Evolutionary conservation across 2,888 invertebrate genomes (phyloP).

Genomic region (Platerodrilus igneus): DNA sequence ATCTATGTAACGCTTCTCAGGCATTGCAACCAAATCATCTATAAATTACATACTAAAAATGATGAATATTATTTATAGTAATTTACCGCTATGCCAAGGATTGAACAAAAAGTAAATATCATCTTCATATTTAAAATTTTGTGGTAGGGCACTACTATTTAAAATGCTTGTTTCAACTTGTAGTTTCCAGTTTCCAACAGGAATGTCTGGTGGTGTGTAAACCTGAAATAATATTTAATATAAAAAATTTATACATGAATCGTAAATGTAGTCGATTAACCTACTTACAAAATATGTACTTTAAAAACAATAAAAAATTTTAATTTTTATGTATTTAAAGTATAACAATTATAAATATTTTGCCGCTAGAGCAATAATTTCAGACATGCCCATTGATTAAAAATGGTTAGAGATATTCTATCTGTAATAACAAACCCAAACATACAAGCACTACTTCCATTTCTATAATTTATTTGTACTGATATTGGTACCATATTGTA

Average conservation of each 20-base stretch:
- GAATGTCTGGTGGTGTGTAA: slow-evolving; percentile 59
- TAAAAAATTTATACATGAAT: slow-evolving; percentile 3
- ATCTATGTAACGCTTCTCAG: slow-evolving; percentile 61
- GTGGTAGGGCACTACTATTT: slow-evolving; percentile 44
- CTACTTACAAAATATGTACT: not conserved
- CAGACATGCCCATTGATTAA: too few relatives aligned
- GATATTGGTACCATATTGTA: too few relatives aligned
- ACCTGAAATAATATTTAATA: slow-evolving; percentile 48
- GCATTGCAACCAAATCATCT: slow-evolving; percentile 77
- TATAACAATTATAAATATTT: too few relatives aligned
- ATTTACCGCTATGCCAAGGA: slow-evolving; percentile 74
- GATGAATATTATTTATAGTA: not conserved
- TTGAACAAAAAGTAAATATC: slow-evolving; percentile 75
- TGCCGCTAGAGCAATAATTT: too few relatives aligned
- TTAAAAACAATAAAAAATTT: slow-evolving; percentile 7
- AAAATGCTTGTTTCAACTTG: slow-evolving; percentile 57
- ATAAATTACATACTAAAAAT: slow-evolving; percentile 20
- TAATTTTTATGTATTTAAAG: slow-evolving; percentile 2
- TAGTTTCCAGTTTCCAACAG: slow-evolving; percentile 66
- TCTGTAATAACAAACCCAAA: too few relatives aligned
- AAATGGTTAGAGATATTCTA: too few relatives aligned
- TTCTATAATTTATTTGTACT: too few relatives aligned
- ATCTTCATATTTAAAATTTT: slow-evolving; percentile 57
- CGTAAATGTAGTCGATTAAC: slow-evolving; percentile 1
- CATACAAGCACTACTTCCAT: too few relatives aligned